These are phyloP conservation scores for Anguilla rostrata DNA, from an alignment of 2,113 vertebrate genomes.

Conservation along the genomic window DNA sequence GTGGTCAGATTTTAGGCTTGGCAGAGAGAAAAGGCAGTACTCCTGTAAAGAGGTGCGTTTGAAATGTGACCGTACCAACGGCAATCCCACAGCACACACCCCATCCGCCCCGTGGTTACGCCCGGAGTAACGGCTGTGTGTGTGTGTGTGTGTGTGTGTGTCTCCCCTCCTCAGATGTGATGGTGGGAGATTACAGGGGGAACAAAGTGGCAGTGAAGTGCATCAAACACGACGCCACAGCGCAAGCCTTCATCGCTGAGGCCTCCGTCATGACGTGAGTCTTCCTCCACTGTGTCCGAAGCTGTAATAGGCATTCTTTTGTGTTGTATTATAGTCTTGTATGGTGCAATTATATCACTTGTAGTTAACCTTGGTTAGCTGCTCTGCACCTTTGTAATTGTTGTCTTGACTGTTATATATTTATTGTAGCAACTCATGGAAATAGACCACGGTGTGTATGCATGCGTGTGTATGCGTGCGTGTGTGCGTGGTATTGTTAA, in stretches of 20 bases:
- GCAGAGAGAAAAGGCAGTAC: no score
- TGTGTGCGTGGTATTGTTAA: constrained; percentile 7
- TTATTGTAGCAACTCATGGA: background rate
- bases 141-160: constrained; percentile 18
- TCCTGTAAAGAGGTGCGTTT: no score
- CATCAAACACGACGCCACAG: constrained; percentile 93
- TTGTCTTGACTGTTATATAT: background rate
- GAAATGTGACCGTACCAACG: no score
- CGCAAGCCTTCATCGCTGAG: constrained; percentile 92
- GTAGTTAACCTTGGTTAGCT: background rate
- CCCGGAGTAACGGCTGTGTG: background rate
- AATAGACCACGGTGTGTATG: background rate
- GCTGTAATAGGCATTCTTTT: background rate
- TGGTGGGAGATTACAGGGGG: constrained; percentile 90
- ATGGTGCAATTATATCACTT: background rate
- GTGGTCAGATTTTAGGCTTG: no score
- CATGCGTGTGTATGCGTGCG: constrained; percentile 17
- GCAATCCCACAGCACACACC: no score
- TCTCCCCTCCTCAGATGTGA: constrained; percentile 77
- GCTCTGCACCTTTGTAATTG: no score
- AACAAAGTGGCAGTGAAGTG: constrained; percentile 96
- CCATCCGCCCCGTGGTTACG: constrained; percentile 46
- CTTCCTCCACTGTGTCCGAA: background rate
- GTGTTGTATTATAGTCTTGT: background rate
- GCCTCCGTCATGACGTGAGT: constrained; percentile 97